Evolutionary conservation across 2,113 vertebrate species (phyloP).

Genomic region (Bagarius yarrelli): DNA sequence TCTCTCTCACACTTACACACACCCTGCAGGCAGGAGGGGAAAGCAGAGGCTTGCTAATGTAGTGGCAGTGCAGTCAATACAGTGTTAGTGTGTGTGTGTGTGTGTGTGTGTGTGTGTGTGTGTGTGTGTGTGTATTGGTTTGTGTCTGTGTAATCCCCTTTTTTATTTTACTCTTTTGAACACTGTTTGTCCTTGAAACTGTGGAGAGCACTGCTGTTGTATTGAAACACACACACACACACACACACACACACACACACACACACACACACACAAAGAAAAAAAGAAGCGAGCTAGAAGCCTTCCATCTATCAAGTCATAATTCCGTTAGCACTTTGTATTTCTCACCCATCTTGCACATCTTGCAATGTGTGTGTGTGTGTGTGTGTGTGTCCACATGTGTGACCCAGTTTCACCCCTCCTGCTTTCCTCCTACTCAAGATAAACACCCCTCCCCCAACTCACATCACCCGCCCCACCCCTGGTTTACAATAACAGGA

Average conservation of each 20-base stretch:
- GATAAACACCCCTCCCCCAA: neutral
- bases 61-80: constrained; percentile 48
- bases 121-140: neutral
- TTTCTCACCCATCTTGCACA: constrained; percentile 65
- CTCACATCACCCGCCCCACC: neutral
- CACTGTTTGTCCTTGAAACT: constrained; percentile 21
- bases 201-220: neutral
- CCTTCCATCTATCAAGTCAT: constrained; percentile 45
- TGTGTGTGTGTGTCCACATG: constrained; percentile 51
- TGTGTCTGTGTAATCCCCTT: neutral
- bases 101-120: constrained; percentile 4
- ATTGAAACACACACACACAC: neutral
- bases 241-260: constrained; percentile 20
- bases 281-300: neutral
- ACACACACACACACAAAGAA: constrained; percentile 12
- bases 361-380: constrained; percentile 52
- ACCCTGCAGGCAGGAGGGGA: constrained; percentile 13
- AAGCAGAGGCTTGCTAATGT: constrained; percentile 37
- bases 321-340: constrained; percentile 59
- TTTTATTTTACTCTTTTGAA: neutral
- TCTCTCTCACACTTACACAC: constrained; percentile 24
- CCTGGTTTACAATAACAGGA: constrained; percentile 21
- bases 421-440: constrained; percentile 52
- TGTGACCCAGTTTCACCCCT: constrained; percentile 68
- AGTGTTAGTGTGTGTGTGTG: constrained; percentile 55